phyloP scores from a whole-genome alignment of 2,888 invertebrate genomes.

The Oscheius sp. region DNA sequence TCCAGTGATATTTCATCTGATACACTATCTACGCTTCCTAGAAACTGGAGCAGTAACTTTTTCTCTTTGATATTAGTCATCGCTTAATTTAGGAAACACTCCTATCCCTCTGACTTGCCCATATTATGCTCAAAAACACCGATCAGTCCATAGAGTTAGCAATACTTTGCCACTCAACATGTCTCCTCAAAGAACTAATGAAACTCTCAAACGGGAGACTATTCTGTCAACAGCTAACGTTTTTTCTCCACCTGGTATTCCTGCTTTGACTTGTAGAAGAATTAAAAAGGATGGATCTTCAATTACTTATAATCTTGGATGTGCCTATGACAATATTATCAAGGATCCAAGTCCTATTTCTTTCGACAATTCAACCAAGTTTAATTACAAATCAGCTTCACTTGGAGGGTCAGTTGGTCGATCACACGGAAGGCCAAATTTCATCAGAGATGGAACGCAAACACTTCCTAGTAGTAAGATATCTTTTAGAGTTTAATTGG shows the following conservation, averaged over 20 bases:
- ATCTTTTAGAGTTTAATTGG: not conserved
- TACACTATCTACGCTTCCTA: not conserved
- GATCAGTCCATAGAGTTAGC: not conserved
- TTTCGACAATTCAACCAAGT: not conserved
- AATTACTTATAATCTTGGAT: slow-evolving; percentile 25
- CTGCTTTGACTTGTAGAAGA: not conserved
- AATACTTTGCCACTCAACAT: slow-evolving; percentile 7
- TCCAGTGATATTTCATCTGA: not conserved
- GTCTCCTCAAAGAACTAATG: slow-evolving; percentile 4
- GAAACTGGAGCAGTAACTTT: not conserved
- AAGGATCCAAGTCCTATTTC: not conserved
- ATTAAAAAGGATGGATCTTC: slow-evolving; percentile 18
- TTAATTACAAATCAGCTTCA: not conserved
- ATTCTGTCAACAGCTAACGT: slow-evolving; percentile 7
- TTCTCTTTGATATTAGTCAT: not conserved
- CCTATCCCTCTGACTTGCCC: not conserved
- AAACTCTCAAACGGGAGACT: not conserved
- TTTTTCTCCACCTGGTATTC: not conserved
- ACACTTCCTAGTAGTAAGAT: slow-evolving; percentile 38
- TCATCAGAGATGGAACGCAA: slow-evolving; percentile 37
- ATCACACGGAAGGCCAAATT: slow-evolving; percentile 1
- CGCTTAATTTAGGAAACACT: not conserved
- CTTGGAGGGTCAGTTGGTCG: slow-evolving; percentile 8
- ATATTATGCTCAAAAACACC: slow-evolving; percentile 8
- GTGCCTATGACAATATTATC: slow-evolving; percentile 50